Percentiles rank a stretch among this genome's conserved stretches.
Evolutionary conservation across 2,113 vertebrate genomes (phyloP).

Genomic region (Phyllopteryx taeniolatus): DNA sequence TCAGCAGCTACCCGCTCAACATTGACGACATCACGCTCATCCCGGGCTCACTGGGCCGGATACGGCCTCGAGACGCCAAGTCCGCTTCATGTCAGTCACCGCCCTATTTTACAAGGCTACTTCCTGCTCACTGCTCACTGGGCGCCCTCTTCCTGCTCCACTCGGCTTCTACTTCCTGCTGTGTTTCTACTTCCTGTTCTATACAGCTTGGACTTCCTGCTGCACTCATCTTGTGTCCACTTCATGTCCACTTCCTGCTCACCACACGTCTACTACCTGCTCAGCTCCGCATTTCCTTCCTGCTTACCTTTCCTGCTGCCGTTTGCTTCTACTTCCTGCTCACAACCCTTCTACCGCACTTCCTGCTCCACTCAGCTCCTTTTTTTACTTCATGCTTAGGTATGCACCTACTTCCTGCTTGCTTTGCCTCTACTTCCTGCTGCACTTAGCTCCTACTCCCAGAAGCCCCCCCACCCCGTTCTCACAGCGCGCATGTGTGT

Average conservation of each 20-base stretch:
- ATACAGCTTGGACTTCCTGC: not conserved
- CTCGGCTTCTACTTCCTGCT: too few relatives aligned
- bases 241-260: too few relatives aligned
- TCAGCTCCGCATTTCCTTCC: too few relatives aligned
- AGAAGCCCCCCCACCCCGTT: not conserved
- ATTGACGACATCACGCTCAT: slow-evolving; percentile 86
- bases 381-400: too few relatives aligned
- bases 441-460: too few relatives aligned
- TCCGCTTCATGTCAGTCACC: slow-evolving; percentile 79
- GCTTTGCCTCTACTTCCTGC: not conserved
- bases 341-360: not conserved
- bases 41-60: slow-evolving; percentile 88
- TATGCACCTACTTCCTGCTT: too few relatives aligned
- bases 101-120: not conserved
- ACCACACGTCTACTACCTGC: too few relatives aligned
- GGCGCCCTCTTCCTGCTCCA: too few relatives aligned
- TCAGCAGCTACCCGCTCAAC: slow-evolving; percentile 87
- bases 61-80: slow-evolving; percentile 82
- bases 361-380: not conserved
- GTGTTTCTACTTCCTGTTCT: not conserved
- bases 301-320: too few relatives aligned
- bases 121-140: not conserved
- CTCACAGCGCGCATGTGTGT: not conserved
- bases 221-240: not conserved
- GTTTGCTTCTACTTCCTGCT: not conserved